These are phyloP conservation scores for Lynx canadensis DNA, from an alignment of 2,113 vertebrate species.

Conservation along the genomic window DNA sequence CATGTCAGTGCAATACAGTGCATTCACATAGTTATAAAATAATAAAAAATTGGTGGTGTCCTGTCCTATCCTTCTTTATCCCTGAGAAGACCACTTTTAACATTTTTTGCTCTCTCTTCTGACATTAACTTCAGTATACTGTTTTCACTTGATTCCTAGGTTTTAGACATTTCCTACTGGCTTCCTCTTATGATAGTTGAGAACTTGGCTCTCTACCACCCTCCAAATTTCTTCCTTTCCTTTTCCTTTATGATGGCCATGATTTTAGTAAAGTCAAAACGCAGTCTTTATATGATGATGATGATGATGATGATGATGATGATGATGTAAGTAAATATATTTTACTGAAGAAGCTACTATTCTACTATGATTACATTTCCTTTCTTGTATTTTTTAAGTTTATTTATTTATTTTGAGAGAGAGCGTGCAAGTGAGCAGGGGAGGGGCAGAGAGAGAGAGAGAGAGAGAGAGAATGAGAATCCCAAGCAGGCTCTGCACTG, in stretches of 20 bases:
- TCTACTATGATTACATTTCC: not conserved
- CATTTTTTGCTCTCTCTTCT: not conserved
- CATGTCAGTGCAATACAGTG: not conserved
- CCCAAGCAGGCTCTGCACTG: too few relatives aligned
- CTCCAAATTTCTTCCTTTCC: not conserved
- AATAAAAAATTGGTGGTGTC: not conserved
- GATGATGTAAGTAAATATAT: not conserved
- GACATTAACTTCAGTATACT: not conserved
- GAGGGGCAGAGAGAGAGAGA: too few relatives aligned
- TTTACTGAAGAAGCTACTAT: not conserved
- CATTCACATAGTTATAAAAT: not conserved
- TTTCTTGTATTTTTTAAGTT: not conserved
- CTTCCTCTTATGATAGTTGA: not conserved
- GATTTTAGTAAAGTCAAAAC: not conserved
- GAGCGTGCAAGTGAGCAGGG: too few relatives aligned
- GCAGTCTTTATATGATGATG: not conserved
- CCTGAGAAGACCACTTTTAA: not conserved
- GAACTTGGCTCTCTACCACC: not conserved
- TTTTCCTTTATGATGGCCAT: not conserved
- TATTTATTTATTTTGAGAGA: too few relatives aligned
- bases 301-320: too few relatives aligned
- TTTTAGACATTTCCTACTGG: not conserved
- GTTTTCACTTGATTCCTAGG: not conserved
- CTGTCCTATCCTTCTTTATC: not conserved
- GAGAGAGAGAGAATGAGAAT: too few relatives aligned